phyloP scores from a whole-genome alignment of 2,113 vertebrate species.

The Ptilorrhoa leucosticta region DNA sequence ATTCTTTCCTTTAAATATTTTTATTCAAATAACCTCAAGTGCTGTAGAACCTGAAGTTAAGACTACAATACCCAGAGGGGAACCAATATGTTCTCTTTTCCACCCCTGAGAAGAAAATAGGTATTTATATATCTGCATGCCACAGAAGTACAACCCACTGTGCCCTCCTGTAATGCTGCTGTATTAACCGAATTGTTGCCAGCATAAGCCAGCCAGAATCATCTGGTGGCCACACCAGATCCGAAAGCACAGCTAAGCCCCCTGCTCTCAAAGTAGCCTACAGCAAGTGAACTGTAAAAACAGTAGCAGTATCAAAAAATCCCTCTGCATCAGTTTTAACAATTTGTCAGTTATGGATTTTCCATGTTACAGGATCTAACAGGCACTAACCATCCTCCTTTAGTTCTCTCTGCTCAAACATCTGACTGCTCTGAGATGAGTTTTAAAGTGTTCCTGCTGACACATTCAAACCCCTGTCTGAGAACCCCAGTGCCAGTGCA shows the following conservation, averaged over 20 bases:
- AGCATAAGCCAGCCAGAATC: not conserved
- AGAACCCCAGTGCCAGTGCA: not conserved
- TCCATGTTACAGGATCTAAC: not conserved
- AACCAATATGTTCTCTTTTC: slow-evolving; percentile 22
- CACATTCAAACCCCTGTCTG: not conserved
- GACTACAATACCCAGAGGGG: slow-evolving; percentile 22
- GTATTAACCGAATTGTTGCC: not conserved
- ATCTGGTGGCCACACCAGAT: not conserved
- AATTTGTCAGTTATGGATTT: not conserved
- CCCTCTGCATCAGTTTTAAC: not conserved
- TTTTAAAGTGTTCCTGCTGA: not conserved
- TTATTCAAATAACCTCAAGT: slow-evolving; percentile 41
- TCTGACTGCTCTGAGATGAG: not conserved
- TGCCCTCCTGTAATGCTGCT: not conserved
- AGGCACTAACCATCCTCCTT: not conserved
- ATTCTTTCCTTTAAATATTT: slow-evolving; percentile 57
- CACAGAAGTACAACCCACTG: not conserved
- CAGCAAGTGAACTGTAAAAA: not conserved
- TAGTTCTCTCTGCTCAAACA: not conserved
- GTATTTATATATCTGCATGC: not conserved
- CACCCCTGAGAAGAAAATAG: not conserved
- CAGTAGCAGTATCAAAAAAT: not conserved
- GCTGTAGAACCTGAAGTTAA: slow-evolving; percentile 18
- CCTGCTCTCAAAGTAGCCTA: not conserved
- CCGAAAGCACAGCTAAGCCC: not conserved